Evolutionary conservation across 2,888 invertebrate genomes (phyloP), one percentile per base, ranked within the genome.

Genomic region (Xanthia togata): DNA sequence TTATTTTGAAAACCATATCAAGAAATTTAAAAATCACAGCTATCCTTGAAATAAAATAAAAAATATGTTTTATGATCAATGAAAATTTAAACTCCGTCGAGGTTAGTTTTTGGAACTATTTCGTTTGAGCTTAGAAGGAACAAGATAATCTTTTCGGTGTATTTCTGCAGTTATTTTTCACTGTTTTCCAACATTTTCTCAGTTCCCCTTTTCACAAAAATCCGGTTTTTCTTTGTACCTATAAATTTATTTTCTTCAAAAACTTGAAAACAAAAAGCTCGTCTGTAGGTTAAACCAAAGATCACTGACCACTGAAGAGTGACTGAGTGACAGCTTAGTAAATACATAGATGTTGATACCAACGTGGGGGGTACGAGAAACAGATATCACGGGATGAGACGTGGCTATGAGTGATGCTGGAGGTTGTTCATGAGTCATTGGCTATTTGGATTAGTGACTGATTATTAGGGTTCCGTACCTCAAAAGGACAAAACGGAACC

Each of bases 251-350:
- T 69, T 78, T 44, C 44, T 35, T 6, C 4, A 17, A 2, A 41
- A 41, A 41, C 41, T 1, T 41, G 41, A 41, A 41, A 41, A 41
- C n/a, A 9, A 47, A 60, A 23, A 63, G 55, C 20, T 63, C 26
- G 47, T 76, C 55, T 35, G 81, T 57, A 44, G 57, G 57, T 69
- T 68, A 64, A 73, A 62, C 35, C 35, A 55, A 44, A 71, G 55
- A 73, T 53, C 70, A 64, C 47, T 69, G 53, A 55, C 67, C 50
- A 63, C 6, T 70, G 73, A 70, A 55, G 62, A 74, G 44, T 47
- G 53, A 71, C 44, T 59, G 85, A 86, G 47, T 55, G 87, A 86
- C 81, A 73, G 76, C 12, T 77, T 12, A 6, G 77, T 83, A 83
- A 83, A 83, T 79, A 83, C 31, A 12, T 64, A 67, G 65, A 55